phyloP scores from a whole-genome alignment of 2,888 invertebrate species.

The Lithophane semibrunnea region DNA sequence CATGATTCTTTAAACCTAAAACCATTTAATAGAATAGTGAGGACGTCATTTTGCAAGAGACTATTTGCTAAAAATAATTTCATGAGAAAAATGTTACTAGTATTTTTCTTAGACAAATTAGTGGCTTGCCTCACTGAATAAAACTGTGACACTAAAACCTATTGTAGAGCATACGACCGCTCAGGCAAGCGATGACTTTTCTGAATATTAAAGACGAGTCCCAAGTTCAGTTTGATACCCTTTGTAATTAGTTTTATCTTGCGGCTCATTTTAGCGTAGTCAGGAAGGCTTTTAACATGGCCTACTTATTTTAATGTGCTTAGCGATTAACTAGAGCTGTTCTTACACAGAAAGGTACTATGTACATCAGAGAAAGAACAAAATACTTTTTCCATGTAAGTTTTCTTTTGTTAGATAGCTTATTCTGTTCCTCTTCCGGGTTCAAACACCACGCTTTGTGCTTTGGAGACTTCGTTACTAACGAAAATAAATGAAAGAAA shows the following conservation, averaged over 20 bases:
- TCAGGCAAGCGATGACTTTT: constrained; percentile 15
- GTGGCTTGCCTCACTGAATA: not conserved
- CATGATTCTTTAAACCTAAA: not conserved
- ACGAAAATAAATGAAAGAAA: not conserved
- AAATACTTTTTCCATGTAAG: not conserved
- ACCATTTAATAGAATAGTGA: not conserved
- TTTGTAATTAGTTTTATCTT: constrained; percentile 39
- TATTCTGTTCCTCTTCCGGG: not conserved
- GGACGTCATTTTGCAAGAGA: not conserved
- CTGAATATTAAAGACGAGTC: constrained; percentile 23
- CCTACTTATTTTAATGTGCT: constrained; percentile 7
- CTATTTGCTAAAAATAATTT: not conserved
- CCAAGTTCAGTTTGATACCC: constrained; percentile 19
- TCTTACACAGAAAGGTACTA: not conserved
- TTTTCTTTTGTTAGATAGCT: not conserved
- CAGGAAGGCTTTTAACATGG: constrained; percentile 16
- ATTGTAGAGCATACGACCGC: not conserved
- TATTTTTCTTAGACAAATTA: constrained; percentile 8
- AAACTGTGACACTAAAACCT: constrained; percentile 16
- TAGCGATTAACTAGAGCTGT: not conserved
- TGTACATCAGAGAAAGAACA: not conserved
- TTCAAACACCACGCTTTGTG: not conserved
- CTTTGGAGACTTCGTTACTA: not conserved
- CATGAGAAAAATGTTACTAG: no score
- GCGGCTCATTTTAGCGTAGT: constrained; percentile 6